phyloP scores from a whole-genome alignment of 1,140 invertebrate genomes.

The Nephila pilipes region DNA sequence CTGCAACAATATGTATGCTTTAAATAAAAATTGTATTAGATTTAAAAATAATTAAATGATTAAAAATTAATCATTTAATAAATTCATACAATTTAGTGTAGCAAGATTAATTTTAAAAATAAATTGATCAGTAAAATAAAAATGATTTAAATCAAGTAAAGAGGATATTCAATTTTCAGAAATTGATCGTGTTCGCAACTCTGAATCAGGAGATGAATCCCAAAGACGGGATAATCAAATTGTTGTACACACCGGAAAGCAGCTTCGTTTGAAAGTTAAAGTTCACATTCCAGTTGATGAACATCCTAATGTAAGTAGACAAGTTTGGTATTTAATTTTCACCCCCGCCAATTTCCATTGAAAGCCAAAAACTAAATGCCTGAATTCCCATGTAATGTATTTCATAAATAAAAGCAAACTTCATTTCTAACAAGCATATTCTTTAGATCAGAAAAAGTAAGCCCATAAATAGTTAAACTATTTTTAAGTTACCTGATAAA shows the following conservation, averaged over 20 bases:
- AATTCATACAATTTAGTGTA: not conserved
- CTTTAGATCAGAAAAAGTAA: too few species aligned
- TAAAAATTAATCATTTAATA: not conserved
- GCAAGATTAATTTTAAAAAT: constrained; percentile 12
- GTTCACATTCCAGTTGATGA: constrained; percentile 76
- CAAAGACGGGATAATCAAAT: constrained; percentile 65
- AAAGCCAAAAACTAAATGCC: too few species aligned
- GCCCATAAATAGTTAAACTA: too few species aligned
- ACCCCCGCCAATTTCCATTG: not conserved
- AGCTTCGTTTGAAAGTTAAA: constrained; percentile 68
- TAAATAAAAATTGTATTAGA: not conserved
- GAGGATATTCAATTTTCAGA: constrained; percentile 52
- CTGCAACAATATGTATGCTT: not conserved
- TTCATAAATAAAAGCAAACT: too few species aligned
- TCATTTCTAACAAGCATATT: too few species aligned
- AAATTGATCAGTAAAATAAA: constrained; percentile 35
- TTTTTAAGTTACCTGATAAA: too few species aligned
- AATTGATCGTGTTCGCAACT: constrained; percentile 56
- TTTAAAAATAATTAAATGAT: not conserved
- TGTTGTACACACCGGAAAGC: constrained; percentile 70
- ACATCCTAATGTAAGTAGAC: constrained; percentile 68
- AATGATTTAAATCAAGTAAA: not conserved
- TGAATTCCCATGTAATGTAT: too few species aligned
- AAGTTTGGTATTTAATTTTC: not conserved
- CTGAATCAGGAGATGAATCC: constrained; percentile 40